These are phyloP conservation scores for Cyclopterus lumpus DNA, from an alignment of 2,797 vertebrate genomes.

Conservation along the genomic window DNA sequence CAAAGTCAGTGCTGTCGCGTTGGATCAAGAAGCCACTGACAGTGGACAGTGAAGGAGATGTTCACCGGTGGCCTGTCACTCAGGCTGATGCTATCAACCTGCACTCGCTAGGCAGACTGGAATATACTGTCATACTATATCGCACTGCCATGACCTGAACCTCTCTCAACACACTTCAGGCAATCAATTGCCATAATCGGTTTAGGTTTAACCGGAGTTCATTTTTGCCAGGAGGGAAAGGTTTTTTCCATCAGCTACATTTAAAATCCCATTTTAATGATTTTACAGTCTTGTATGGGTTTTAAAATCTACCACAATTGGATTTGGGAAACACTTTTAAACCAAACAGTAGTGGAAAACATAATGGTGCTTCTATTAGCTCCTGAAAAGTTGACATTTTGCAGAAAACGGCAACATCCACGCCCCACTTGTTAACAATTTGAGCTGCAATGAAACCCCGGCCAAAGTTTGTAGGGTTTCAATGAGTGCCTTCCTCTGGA, in stretches of 20 bases:
- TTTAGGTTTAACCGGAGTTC: not conserved
- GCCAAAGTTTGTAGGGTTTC: not conserved
- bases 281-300: not conserved
- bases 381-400: not conserved
- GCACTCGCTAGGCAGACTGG: constrained; percentile 31
- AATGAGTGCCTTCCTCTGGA: not conserved
- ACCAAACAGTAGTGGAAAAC: not conserved
- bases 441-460: not conserved
- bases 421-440: constrained; percentile 4
- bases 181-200: not conserved
- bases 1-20: constrained; percentile 36
- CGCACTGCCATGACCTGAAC: constrained; percentile 14
- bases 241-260: not conserved
- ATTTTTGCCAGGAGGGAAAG: not conserved
- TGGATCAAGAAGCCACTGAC: constrained; percentile 51
- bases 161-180: constrained; percentile 24
- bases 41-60: constrained; percentile 35
- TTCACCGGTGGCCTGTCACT: constrained; percentile 60
- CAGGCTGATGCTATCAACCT: constrained; percentile 50
- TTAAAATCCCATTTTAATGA: not conserved
- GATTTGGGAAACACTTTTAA: not conserved
- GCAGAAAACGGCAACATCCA: not conserved
- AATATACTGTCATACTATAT: constrained; percentile 31
- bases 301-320: not conserved
- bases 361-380: not conserved